Conservation (phyloP, 2,113 vertebrate genomes). For the Aix galericulata region DNA sequence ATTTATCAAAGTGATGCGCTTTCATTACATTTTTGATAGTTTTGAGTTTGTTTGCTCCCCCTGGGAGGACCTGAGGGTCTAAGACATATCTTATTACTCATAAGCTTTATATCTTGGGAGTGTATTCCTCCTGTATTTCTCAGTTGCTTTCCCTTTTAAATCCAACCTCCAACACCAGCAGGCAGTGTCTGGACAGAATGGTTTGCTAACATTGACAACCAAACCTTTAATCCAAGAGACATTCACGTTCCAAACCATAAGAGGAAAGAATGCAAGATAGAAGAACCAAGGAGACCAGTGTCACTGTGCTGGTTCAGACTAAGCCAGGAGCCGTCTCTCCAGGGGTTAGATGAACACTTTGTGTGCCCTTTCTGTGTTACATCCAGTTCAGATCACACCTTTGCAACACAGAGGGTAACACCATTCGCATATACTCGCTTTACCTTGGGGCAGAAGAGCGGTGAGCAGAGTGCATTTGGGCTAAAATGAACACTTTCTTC, state of each 20-base stretch:
- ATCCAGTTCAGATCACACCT: not conserved
- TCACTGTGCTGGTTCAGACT: not conserved
- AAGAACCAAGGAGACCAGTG: not conserved
- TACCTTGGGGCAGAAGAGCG: not conserved
- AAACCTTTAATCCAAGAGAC: not conserved
- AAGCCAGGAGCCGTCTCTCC: not conserved
- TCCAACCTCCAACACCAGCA: not conserved
- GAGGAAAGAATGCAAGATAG: not conserved
- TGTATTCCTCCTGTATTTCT: not conserved
- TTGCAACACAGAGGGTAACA: no score
- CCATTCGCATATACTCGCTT: fast-evolving
- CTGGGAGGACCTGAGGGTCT: not conserved
- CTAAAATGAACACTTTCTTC: not conserved
- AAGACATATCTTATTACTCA: not conserved
- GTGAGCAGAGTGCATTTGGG: not conserved
- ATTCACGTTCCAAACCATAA: not conserved
- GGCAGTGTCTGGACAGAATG: not conserved
- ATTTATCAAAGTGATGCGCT: not conserved
- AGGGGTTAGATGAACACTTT: not conserved
- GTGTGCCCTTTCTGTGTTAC: not conserved
- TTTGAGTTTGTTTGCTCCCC: not conserved
- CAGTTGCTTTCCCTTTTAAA: not conserved
- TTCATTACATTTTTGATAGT: slow-evolving; percentile 14
- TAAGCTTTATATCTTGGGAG: not conserved
- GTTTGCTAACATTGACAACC: not conserved